Evolutionary conservation across 1,140 invertebrate genomes (phyloP).

Genomic region (Tachypleus tridentatus): DNA sequence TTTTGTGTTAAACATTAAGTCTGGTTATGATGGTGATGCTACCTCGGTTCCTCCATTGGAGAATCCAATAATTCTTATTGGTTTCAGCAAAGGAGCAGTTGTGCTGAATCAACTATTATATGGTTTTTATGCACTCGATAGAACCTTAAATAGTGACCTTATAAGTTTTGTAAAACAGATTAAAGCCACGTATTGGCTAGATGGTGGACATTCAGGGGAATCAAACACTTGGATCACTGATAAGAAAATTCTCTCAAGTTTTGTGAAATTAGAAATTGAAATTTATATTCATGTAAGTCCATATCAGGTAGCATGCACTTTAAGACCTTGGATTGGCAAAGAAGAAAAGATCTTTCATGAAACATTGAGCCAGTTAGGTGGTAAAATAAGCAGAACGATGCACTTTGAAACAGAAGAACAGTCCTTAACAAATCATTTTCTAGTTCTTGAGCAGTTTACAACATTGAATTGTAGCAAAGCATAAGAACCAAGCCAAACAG

Average conservation of each 20-base stretch:
- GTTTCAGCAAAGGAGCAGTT: constrained; percentile 84
- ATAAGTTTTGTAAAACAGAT: constrained; percentile 27
- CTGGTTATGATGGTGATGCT: no score
- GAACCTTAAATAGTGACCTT: constrained; percentile 31
- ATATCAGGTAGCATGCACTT: constrained; percentile 59
- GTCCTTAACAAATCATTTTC: constrained; percentile 54
- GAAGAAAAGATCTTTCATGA: constrained; percentile 64
- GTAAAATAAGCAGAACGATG: constrained; percentile 44
- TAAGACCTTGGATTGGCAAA: constrained; percentile 62
- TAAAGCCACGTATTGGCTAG: constrained; percentile 66
- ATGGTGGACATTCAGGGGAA: constrained; percentile 69
- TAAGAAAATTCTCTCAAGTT: constrained; percentile 49
- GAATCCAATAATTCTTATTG: constrained; percentile 48
- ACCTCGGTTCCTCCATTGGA: no score
- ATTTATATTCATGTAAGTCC: constrained; percentile 67
- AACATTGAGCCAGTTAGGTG: constrained; percentile 48
- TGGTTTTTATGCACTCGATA: constrained; percentile 44
- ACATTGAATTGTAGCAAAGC: no score
- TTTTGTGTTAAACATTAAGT: no score
- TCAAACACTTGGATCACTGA: constrained; percentile 76
- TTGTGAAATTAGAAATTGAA: constrained; percentile 51
- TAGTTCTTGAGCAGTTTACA: constrained; percentile 42
- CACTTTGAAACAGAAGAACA: constrained; percentile 51
- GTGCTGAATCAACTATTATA: constrained; percentile 79
- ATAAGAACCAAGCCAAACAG: no score